These are phyloP conservation scores for Xerus inauris DNA, from an alignment of 2,113 vertebrate genomes.

Conservation along the genomic window DNA sequence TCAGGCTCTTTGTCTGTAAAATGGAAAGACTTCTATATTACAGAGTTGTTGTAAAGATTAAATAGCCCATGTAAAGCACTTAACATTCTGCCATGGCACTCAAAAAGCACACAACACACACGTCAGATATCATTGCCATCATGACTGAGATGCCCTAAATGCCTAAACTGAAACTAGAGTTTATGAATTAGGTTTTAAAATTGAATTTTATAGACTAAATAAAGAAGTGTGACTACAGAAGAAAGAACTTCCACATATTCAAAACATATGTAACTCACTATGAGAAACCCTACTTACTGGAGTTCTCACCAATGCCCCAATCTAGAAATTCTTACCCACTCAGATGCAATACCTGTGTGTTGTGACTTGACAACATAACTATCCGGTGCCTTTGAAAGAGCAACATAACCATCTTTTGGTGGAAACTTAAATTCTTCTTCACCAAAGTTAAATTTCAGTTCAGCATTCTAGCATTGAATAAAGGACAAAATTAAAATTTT, in stretches of 20 bases:
- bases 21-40: neutral
- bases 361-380: conserved; percentile 92
- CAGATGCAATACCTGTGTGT: conserved; percentile 89
- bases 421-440: conserved; percentile 95
- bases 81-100: neutral
- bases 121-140: accelerated
- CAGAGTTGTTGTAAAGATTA: neutral
- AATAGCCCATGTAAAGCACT: neutral
- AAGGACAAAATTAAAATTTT: conserved; percentile 26
- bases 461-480: conserved; percentile 91
- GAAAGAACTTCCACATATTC: too few species aligned
- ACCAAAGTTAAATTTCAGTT: conserved; percentile 98
- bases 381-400: conserved; percentile 91
- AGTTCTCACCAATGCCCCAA: accelerated
- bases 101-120: neutral
- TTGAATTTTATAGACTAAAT: neutral
- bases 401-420: conserved; percentile 93
- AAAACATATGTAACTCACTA: neutral
- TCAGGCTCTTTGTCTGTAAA: neutral
- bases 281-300: neutral
- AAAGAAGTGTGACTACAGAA: neutral
- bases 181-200: neutral
- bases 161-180: neutral
- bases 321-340: neutral
- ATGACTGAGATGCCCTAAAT: neutral